Evolutionary conservation across 2,797 vertebrate genomes (phyloP).

Genomic region (Crocodylus rhombifer): DNA sequence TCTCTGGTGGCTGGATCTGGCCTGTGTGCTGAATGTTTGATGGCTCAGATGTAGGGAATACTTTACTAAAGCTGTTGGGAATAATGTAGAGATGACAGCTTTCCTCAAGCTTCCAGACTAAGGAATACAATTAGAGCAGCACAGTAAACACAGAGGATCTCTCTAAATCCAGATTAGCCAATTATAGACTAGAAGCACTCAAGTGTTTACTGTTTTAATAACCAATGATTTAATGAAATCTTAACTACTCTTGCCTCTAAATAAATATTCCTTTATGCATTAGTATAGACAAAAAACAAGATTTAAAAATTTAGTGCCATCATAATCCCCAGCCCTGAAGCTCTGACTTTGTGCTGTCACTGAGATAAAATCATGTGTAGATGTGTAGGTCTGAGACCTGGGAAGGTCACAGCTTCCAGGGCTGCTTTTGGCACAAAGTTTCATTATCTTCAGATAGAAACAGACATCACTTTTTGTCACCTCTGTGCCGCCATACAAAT

Average conservation of each 20-base stretch:
- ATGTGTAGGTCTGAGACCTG: too few species aligned
- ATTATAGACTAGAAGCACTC: background rate
- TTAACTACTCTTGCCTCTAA: background rate
- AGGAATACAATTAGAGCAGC: background rate
- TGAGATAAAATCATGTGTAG: background rate
- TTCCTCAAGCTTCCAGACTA: background rate
- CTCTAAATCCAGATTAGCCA: background rate
- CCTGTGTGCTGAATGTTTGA: too few species aligned
- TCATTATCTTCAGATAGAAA: too few species aligned
- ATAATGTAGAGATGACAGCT: background rate
- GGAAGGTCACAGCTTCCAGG: too few species aligned
- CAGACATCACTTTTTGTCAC: too few species aligned
- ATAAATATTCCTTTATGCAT: too few species aligned
- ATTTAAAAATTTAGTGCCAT: background rate
- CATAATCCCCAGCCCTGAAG: background rate
- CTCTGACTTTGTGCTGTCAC: background rate
- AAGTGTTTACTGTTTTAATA: too few species aligned
- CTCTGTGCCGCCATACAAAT: too few species aligned
- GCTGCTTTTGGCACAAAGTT: too few species aligned
- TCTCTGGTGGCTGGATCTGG: too few species aligned
- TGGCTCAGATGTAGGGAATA: background rate
- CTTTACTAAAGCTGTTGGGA: background rate
- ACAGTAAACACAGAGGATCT: background rate
- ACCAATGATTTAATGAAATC: background rate
- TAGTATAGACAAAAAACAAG: too few species aligned